Conservation (phyloP, 2,888 invertebrate species). For the Drosophila trichaetosa region DNA sequence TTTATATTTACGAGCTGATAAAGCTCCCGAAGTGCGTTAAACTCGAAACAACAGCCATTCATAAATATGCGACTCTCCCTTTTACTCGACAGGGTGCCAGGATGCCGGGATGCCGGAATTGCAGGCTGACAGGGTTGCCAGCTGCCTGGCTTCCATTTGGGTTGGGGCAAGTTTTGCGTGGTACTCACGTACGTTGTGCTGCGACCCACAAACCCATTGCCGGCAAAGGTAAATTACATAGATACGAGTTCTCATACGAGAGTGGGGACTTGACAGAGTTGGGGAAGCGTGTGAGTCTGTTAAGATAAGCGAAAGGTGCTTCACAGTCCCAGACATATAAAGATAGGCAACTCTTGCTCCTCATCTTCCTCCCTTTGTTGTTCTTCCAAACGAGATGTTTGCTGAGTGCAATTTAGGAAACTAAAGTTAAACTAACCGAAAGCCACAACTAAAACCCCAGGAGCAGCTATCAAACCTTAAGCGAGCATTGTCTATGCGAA, state of each 20-base stretch:
- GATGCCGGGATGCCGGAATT: conserved; percentile 1
- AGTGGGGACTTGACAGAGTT: neutral
- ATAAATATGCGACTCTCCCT: conserved; percentile 64
- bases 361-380: conserved; percentile 26
- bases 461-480: conserved; percentile 35
- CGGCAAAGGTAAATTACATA: conserved; percentile 38
- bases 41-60: conserved; percentile 72
- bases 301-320: conserved; percentile 66
- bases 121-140: conserved; percentile 19
- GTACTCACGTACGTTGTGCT: conserved; percentile 48
- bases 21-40: conserved; percentile 72
- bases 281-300: conserved; percentile 43
- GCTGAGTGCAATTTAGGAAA: conserved; percentile 36
- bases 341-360: conserved; percentile 3
- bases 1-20: conserved; percentile 81
- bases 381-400: conserved; percentile 27
- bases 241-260: conserved; percentile 35
- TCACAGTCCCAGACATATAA: conserved; percentile 18
- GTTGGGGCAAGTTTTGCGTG: conserved; percentile 55
- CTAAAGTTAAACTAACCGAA: conserved; percentile 24
- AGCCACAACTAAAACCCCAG: conserved; percentile 23
- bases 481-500: conserved; percentile 32
- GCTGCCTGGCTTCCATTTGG: conserved; percentile 13
- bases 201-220: conserved; percentile 58
- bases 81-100: conserved; percentile 26